Evolutionary conservation across 2,888 invertebrate species (phyloP), one percentile per base, ranked within the genome.

Genomic region (Callosobruchus maculatus): DNA sequence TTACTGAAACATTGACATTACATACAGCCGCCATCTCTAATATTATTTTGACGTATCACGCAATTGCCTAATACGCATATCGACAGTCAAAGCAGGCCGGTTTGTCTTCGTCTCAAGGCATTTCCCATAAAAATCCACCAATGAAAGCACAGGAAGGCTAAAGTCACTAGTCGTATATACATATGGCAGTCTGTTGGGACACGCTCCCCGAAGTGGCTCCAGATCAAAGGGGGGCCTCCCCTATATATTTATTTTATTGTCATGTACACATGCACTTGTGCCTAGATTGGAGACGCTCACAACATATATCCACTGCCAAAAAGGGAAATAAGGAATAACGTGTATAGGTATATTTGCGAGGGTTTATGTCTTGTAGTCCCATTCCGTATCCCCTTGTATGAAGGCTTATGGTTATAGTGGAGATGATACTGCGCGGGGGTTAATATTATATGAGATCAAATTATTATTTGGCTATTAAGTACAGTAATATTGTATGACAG

Each of bases 171-270:
- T 78, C 78, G 78, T 79, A 78, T 80, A 79, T 76, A 79, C 78
- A 78, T 75, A 72, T 75, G 74, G 74, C 78, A 49, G 81, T 78
- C 80, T 80, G 74, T 71, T 75, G 82, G 81, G 81, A 81, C 78
- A 73, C 76, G 79, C 79, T 83, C 84, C 81, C 84, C 79, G 79
- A 82, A 81, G 83, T 83, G 82, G 81, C 79, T 76, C 81, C 81
- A 84, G 84, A 85, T 85, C 85, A 86, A 86, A 86, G 85, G 84
- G 82, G 68, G 68, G 1, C 81, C 79, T 80, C 80, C 84, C 83
- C 83, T 81, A 82, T 84, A 85, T 86, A 86, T 86, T 86, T 86
- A 85, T 86, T 86, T 86, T 86, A 86, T 86, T 86, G 86, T 86
- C 85, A 84, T 85, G 83, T 84, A 85, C 82, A 82, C 80, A 83